Evolutionary conservation across 2,888 invertebrate species (phyloP).

Genomic region (Allolobophora icterica): DNA sequence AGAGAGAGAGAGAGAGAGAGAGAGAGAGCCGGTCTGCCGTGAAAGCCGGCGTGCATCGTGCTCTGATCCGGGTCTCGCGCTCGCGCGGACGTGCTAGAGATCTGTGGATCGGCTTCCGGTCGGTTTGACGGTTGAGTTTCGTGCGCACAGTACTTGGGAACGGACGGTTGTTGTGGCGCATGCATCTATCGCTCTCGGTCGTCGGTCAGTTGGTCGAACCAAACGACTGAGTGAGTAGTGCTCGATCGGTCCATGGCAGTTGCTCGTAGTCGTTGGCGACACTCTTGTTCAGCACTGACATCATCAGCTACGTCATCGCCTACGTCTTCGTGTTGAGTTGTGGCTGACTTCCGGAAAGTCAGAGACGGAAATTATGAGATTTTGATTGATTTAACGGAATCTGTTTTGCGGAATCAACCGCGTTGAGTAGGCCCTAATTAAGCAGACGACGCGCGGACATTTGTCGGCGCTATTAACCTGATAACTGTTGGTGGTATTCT

Average conservation of each 20-base stretch:
- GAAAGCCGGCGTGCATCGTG: background rate
- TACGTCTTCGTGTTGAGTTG: background rate
- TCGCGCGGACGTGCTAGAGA: background rate
- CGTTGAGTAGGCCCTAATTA: background rate
- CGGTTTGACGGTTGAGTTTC: constrained; percentile 17
- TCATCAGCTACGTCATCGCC: background rate
- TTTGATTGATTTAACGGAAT: background rate
- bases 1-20: background rate
- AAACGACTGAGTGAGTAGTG: too few relatives aligned
- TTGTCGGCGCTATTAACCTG: background rate
- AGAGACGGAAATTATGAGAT: background rate
- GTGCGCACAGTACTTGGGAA: background rate
- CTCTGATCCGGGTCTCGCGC: background rate
- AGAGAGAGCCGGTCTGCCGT: background rate
- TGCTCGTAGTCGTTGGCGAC: background rate
- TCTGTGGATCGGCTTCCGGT: constrained; percentile 9
- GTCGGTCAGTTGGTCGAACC: too few relatives aligned
- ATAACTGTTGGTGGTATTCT: background rate
- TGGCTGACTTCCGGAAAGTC: background rate
- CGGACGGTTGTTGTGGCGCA: background rate
- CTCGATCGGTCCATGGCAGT: too few relatives aligned
- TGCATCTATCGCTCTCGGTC: too few relatives aligned
- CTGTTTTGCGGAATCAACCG: background rate
- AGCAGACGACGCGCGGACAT: background rate
- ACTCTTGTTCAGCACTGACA: background rate